Conservation (phyloP, 30 jellyfish, hydroid and myxozoan genomes). For the Haliclystus octoradiatus region DNA sequence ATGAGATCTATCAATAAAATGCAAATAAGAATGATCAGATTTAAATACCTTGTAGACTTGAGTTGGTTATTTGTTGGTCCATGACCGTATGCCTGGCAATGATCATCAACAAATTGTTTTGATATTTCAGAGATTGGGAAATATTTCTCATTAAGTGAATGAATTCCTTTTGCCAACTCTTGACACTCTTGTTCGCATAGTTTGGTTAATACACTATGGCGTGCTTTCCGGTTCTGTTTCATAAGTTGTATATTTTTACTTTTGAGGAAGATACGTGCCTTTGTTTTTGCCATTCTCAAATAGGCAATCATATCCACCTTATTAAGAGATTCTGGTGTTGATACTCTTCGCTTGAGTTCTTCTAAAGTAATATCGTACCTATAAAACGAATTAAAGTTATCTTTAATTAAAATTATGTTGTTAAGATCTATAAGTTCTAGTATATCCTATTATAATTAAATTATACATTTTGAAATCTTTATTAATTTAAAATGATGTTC, state of each 20-base stretch:
- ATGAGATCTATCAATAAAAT: no score
- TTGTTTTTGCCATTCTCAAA: conserved; percentile 69
- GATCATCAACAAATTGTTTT: background rate
- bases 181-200: conserved; percentile 71
- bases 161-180: conserved; percentile 67
- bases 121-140: conserved; percentile 29
- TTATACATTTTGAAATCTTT: no score
- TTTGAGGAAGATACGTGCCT: conserved; percentile 72
- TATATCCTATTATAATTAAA: no score
- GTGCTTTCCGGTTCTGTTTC: conserved; percentile 61
- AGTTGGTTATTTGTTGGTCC: background rate
- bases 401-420: no score
- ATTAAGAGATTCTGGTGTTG: conserved; percentile 74
- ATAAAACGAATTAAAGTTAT: background rate
- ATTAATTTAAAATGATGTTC: no score
- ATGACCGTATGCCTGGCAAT: background rate
- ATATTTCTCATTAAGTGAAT: conserved; percentile 25
- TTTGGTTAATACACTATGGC: conserved; percentile 64
- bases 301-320: conserved; percentile 91
- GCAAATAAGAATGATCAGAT: no score
- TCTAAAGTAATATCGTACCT: conserved; percentile 62
- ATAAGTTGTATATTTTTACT: conserved; percentile 39
- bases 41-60: background rate
- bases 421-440: no score
- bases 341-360: conserved; percentile 62